These are phyloP conservation scores for Poeciliopsis occidentalis DNA, from an alignment of 2,113 vertebrate genomes.

Conservation along the genomic window DNA sequence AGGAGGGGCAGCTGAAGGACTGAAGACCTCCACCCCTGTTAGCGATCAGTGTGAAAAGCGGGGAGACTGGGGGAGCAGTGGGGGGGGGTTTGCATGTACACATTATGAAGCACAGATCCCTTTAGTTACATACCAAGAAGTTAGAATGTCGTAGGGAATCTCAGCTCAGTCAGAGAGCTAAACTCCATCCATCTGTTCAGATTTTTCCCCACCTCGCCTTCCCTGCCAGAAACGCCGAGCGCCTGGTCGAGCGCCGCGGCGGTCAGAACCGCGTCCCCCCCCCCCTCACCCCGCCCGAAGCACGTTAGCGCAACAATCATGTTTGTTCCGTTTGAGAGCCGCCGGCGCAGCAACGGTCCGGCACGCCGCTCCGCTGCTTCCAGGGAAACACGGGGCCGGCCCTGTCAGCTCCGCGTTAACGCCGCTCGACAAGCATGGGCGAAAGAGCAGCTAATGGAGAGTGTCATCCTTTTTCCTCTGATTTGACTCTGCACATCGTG, in stretches of 20 bases:
- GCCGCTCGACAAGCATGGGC: slow-evolving; percentile 26
- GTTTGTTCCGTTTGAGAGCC: slow-evolving; percentile 65
- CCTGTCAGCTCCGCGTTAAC: slow-evolving; percentile 20
- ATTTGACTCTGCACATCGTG: slow-evolving; percentile 11
- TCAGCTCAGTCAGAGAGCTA: slow-evolving; percentile 33
- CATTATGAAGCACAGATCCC: slow-evolving; percentile 70
- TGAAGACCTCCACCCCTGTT: slow-evolving; percentile 5
- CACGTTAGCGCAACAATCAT: slow-evolving; percentile 61
- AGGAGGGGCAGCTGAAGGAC: slow-evolving; percentile 29
- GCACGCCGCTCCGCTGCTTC: slow-evolving; percentile 41
- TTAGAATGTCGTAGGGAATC: slow-evolving; percentile 14
- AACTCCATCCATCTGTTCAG: slow-evolving; percentile 22
- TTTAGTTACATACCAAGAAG: slow-evolving; percentile 54
- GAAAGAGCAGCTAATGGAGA: slow-evolving; percentile 51
- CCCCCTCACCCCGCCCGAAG: slow-evolving; percentile 18
- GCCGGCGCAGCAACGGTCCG: slow-evolving; percentile 45
- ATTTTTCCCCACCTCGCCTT: background rate
- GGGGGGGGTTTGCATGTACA: slow-evolving; percentile 1
- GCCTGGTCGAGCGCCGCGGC: too few relatives aligned
- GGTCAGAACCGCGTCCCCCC: background rate
- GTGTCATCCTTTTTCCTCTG: slow-evolving; percentile 38
- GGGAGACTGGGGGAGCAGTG: background rate
- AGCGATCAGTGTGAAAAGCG: background rate
- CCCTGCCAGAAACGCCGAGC: slow-evolving; percentile 25
- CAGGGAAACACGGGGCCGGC: slow-evolving; percentile 21